Percentiles rank a stretch among this genome's conserved stretches.
These are phyloP conservation scores for Odontamblyopus rebecca DNA, from an alignment of 2,797 vertebrate genomes.

Conservation along the genomic window DNA sequence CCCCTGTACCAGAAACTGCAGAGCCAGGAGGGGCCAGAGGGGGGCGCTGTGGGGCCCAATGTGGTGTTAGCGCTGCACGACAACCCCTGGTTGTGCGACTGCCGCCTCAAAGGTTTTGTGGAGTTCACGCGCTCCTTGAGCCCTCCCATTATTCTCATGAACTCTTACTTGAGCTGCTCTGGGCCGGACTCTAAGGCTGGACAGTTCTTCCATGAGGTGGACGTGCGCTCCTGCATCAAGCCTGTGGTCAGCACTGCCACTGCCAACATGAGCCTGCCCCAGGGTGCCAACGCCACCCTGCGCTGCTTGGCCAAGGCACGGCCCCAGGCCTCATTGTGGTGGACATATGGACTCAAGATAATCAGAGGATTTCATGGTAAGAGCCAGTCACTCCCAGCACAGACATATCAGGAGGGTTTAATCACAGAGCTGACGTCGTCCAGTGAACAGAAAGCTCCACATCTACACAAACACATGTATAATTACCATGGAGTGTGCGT, in stretches of 20 bases:
- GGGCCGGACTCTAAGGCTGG: constrained; percentile 82
- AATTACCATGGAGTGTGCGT: constrained; percentile 39
- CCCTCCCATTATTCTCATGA: constrained; percentile 89
- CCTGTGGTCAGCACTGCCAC: constrained; percentile 75
- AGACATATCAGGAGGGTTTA: constrained; percentile 57
- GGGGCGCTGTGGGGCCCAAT: constrained; percentile 55
- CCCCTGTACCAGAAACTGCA: constrained; percentile 80
- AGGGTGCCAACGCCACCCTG: constrained; percentile 83
- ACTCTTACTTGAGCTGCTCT: constrained; percentile 88
- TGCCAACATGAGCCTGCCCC: constrained; percentile 76
- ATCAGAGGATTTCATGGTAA: constrained; percentile 91
- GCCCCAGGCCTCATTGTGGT: constrained; percentile 82
- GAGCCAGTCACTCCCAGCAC: constrained; percentile 45
- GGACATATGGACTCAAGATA: constrained; percentile 88
- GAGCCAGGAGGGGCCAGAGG: constrained; percentile 49
- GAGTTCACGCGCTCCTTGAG: constrained; percentile 83
- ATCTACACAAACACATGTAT: constrained; percentile 16
- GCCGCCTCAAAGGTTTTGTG: constrained; percentile 86
- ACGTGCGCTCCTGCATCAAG: constrained; percentile 82
- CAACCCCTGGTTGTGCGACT: constrained; percentile 92
- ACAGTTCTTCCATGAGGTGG: constrained; percentile 86
- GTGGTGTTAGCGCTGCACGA: constrained; percentile 85
- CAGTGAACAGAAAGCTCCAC: constrained; percentile 38
- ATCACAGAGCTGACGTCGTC: constrained; percentile 44
- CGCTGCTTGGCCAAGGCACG: constrained; percentile 82